Percentiles rank a stretch among this genome's conserved stretches.
These are phyloP conservation scores for Cotesia vestalis DNA, from an alignment of 1,140 invertebrate species.

Conservation along the genomic window DNA sequence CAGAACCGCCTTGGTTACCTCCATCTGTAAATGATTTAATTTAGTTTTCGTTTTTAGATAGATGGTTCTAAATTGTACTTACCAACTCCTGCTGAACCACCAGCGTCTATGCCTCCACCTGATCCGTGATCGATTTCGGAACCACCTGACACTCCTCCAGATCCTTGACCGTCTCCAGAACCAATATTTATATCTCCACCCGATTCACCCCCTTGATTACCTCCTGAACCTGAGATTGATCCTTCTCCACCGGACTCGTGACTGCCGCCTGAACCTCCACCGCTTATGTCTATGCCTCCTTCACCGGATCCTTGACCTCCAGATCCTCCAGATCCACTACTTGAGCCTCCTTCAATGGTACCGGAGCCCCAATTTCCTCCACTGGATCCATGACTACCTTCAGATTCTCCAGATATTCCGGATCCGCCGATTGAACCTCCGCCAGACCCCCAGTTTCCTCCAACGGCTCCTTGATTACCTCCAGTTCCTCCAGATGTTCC, in stretches of 20 bases:
- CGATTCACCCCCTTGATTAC: neutral
- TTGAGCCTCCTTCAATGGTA: neutral
- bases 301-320: neutral
- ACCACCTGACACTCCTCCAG: no score
- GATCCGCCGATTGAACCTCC: slow-evolving; percentile 2
- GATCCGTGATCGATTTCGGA: no score
- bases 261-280: neutral
- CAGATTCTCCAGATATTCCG: neutral
- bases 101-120: no score
- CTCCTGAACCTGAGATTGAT: neutral
- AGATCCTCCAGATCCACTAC: no score
- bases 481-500: neutral
- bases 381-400: neutral
- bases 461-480: neutral
- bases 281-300: neutral
- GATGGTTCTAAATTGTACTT: no score
- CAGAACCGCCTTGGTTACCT: neutral
- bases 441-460: neutral
- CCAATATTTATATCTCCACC: no score
- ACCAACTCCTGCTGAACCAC: no score
- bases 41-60: no score
- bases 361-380: no score
- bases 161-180: no score
- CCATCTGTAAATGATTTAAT: no score
- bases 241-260: neutral